Conservation (phyloP, 2,888 invertebrate genomes). For the Orchestes rusci region DNA sequence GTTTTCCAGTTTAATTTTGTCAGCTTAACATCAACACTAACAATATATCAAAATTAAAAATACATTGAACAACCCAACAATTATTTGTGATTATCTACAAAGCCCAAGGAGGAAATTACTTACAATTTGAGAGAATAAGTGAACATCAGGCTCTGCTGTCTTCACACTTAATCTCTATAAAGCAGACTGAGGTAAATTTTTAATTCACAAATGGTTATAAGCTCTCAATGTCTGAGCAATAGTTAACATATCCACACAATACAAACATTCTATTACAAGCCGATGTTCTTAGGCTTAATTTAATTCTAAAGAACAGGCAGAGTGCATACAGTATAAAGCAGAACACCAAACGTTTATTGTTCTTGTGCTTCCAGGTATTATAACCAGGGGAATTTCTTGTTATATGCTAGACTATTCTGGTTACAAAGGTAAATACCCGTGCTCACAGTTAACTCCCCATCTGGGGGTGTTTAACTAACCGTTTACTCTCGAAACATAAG, state of each 20-base stretch:
- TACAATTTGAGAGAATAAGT: no score
- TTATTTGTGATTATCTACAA: no score
- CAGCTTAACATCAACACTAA: no score
- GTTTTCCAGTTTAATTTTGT: no score
- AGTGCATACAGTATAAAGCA: conserved; percentile 12
- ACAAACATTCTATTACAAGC: conserved; percentile 10
- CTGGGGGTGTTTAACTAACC: conserved; percentile 21
- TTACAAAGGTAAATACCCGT: conserved; percentile 24
- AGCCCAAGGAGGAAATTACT: no score
- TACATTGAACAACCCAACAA: no score
- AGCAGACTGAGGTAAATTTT: no score
- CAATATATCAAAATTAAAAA: no score
- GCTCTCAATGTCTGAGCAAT: no score
- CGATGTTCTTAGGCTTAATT: conserved; percentile 19
- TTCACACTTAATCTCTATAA: no score
- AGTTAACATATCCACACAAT: conserved; percentile 10
- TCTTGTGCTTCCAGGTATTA: conserved; percentile 21
- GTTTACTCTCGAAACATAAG: conserved; percentile 19
- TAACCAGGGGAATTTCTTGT: conserved; percentile 21
- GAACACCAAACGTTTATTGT: conserved; percentile 19
- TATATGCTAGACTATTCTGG: conserved; percentile 22
- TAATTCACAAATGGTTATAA: no score
- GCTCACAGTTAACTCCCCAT: conserved; percentile 21
- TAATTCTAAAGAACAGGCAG: conserved; percentile 20
- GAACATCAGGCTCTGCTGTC: no score